Evolutionary conservation across 2,888 invertebrate species (phyloP).

Genomic region (Periphyllus acericola): DNA sequence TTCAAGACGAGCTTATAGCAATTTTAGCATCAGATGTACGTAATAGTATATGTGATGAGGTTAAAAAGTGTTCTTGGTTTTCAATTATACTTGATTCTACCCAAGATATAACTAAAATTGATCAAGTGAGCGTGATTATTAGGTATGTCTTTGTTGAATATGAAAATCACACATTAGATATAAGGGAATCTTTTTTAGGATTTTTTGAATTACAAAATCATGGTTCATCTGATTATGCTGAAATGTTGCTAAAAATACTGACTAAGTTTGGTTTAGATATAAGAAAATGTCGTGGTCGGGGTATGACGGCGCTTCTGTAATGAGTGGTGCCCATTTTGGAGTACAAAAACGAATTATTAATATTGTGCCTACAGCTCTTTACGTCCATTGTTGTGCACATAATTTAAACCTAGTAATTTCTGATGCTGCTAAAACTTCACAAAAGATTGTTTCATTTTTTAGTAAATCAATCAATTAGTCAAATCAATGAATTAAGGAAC

Average conservation of each 20-base stretch:
- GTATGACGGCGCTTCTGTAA: too few species aligned
- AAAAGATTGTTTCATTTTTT: not conserved
- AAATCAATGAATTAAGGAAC: not conserved
- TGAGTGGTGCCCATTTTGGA: too few species aligned
- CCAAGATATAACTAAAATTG: constrained; percentile 11
- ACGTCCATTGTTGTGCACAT: too few species aligned
- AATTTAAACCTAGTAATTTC: too few species aligned
- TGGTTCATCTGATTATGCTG: not conserved
- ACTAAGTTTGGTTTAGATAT: not conserved
- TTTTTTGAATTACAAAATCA: not conserved
- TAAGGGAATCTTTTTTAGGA: constrained; percentile 12
- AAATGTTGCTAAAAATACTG: not conserved
- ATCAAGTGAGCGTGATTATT: constrained; percentile 10
- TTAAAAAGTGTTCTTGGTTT: constrained; percentile 9
- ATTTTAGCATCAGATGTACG: not conserved
- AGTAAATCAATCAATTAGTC: not conserved
- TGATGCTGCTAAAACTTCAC: too few species aligned
- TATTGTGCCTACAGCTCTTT: too few species aligned
- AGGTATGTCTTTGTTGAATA: constrained; percentile 14
- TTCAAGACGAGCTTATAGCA: constrained; percentile 10
- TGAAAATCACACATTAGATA: constrained; percentile 20
- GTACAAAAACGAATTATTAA: too few species aligned
- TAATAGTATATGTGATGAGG: constrained; percentile 5
- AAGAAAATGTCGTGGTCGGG: too few species aligned
- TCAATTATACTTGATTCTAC: constrained; percentile 14